Conservation (phyloP, 1,140 invertebrate genomes). For the Macrobrachium rosenbergii region DNA sequence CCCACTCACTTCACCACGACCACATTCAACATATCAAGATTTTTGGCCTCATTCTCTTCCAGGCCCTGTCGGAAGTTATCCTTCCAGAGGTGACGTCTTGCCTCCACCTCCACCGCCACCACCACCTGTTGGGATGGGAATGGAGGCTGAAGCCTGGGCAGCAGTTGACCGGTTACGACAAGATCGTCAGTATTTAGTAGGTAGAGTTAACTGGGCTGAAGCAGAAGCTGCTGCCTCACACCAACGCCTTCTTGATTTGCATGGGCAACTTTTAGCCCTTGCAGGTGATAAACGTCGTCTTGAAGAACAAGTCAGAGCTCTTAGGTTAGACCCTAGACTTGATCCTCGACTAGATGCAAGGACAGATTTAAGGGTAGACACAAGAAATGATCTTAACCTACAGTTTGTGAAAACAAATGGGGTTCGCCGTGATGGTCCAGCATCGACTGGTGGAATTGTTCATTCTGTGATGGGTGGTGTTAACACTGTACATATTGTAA, state of each 20-base stretch:
- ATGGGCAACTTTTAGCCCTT: slow-evolving; percentile 55
- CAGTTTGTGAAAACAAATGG: slow-evolving; percentile 51
- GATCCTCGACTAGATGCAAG: slow-evolving; percentile 6
- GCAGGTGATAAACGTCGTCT: slow-evolving; percentile 62
- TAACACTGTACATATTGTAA: slow-evolving; percentile 50
- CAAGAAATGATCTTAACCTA: slow-evolving; percentile 30
- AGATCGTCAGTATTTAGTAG: slow-evolving; percentile 76
- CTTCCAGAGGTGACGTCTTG: slow-evolving; percentile 25
- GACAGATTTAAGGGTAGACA: slow-evolving; percentile 20
- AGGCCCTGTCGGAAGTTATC: slow-evolving; percentile 32
- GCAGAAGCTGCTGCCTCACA: slow-evolving; percentile 61
- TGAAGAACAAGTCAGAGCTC: slow-evolving; percentile 56
- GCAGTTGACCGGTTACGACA: slow-evolving; percentile 76
- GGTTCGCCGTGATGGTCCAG: slow-evolving; percentile 42
- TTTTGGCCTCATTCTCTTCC: slow-evolving; percentile 64
- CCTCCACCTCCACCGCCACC: slow-evolving; percentile 34
- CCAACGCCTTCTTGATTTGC: slow-evolving; percentile 64
- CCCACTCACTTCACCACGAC: background rate
- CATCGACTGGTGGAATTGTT: slow-evolving; percentile 46
- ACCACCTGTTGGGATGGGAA: slow-evolving; percentile 31
- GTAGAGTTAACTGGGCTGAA: slow-evolving; percentile 67
- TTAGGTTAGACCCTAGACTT: slow-evolving; percentile 30
- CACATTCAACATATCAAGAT: slow-evolving; percentile 42
- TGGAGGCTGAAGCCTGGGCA: slow-evolving; percentile 68
- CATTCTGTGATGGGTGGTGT: slow-evolving; percentile 54